Conservation (phyloP, 2,888 invertebrate species). For the Spatulosminthurus flaviceps region DNA sequence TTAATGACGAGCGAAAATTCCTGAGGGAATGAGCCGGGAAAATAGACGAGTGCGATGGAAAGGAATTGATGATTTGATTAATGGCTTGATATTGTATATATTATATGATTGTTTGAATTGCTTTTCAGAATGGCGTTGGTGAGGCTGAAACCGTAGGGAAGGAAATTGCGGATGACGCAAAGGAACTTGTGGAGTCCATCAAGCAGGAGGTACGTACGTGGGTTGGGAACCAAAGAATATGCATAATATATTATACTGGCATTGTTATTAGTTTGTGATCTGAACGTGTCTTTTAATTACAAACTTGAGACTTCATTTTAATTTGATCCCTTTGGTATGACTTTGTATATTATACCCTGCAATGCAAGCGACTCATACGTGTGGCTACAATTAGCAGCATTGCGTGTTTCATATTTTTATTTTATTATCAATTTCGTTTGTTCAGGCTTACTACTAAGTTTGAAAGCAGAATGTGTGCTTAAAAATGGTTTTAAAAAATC, state of each 20-base stretch:
- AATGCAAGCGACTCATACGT: too few relatives aligned
- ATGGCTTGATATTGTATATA: constrained; percentile 15
- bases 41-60: neutral
- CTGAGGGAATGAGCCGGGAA: neutral
- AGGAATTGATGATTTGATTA: constrained; percentile 23
- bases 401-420: too few relatives aligned
- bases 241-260: too few relatives aligned
- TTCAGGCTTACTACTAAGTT: too few relatives aligned
- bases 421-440: too few relatives aligned
- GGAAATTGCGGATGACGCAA: constrained; percentile 45
- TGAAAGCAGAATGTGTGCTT: too few relatives aligned
- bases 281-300: constrained; percentile 33
- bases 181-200: constrained; percentile 28
- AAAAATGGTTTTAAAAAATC: too few relatives aligned
- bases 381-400: too few relatives aligned
- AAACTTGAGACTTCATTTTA: constrained; percentile 25
- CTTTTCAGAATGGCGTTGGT: constrained; percentile 27
- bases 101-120: neutral
- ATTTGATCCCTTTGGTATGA: constrained; percentile 19
- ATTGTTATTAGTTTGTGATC: neutral
- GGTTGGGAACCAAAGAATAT: neutral
- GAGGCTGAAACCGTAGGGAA: constrained; percentile 10
- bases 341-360: too few relatives aligned
- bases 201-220: constrained; percentile 37
- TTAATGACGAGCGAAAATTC: neutral